Percentiles rank a stretch among this genome's conserved stretches.
Conservation (phyloP, 2,113 vertebrate genomes). For the Mohoua ochrocephala region DNA sequence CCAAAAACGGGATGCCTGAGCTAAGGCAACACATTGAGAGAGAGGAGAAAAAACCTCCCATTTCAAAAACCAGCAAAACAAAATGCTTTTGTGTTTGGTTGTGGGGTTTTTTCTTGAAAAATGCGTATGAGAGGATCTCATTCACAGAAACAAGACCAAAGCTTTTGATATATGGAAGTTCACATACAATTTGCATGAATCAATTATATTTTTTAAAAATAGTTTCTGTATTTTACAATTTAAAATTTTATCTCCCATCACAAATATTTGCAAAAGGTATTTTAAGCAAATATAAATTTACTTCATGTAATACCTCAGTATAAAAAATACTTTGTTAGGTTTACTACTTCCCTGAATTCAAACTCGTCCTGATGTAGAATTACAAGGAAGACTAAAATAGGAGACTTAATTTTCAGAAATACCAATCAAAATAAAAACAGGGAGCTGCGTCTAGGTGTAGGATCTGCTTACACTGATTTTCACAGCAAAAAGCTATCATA, state of each 20-base stretch:
- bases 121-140: not conserved
- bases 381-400: not conserved
- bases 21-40: not conserved
- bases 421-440: not conserved
- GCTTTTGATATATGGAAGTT: not conserved
- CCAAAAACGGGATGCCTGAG: not conserved
- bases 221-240: not conserved
- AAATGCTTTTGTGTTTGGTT: not conserved
- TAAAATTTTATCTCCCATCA: not conserved
- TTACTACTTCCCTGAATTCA: not conserved
- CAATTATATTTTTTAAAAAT: not conserved
- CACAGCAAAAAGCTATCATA: not conserved
- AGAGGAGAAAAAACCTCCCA: fast-evolving
- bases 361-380: not conserved
- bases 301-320: not conserved
- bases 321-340: not conserved
- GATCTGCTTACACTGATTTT: not conserved
- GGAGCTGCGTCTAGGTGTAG: not conserved
- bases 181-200: not conserved
- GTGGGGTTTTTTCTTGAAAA: not conserved
- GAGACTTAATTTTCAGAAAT: not conserved
- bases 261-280: not conserved
- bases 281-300: not conserved
- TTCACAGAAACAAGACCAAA: not conserved
- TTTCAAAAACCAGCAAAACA: not conserved